phyloP scores from a whole-genome alignment of 2,113 vertebrate genomes.

The Mungos mungo region DNA sequence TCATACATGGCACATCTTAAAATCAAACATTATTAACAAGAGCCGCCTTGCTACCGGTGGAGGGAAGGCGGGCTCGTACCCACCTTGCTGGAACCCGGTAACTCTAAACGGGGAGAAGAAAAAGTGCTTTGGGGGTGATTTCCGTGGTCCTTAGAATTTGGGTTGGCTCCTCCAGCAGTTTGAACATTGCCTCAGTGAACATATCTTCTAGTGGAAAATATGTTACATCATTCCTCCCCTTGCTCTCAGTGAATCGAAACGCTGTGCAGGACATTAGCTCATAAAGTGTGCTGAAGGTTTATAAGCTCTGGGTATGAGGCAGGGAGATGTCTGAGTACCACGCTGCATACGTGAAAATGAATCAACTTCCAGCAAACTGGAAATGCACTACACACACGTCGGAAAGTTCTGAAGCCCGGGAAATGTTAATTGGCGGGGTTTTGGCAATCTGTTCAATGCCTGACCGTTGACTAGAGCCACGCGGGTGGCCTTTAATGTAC shows the following conservation, averaged over 20 bases:
- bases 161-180: slow-evolving; percentile 57
- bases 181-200: slow-evolving; percentile 57
- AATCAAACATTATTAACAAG: background rate
- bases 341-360: background rate
- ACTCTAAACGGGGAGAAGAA: background rate
- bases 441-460: slow-evolving; percentile 1
- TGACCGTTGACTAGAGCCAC: background rate
- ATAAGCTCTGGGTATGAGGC: background rate
- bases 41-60: background rate
- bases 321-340: slow-evolving; percentile 40
- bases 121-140: slow-evolving; percentile 48
- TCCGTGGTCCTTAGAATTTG: slow-evolving; percentile 48
- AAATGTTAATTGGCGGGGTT: background rate
- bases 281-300: slow-evolving; percentile 49
- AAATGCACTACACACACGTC: background rate
- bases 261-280: slow-evolving; percentile 72
- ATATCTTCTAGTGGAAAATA: slow-evolving; percentile 28
- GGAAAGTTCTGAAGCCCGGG: background rate
- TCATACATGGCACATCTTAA: accelerated
- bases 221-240: slow-evolving; percentile 75
- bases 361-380: background rate
- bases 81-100: background rate
- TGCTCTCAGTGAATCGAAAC: slow-evolving; percentile 51
- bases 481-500: background rate
- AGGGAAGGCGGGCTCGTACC: background rate